phyloP scores from a whole-genome alignment of 2,113 vertebrate genomes.

The Centrocercus urophasianus region DNA sequence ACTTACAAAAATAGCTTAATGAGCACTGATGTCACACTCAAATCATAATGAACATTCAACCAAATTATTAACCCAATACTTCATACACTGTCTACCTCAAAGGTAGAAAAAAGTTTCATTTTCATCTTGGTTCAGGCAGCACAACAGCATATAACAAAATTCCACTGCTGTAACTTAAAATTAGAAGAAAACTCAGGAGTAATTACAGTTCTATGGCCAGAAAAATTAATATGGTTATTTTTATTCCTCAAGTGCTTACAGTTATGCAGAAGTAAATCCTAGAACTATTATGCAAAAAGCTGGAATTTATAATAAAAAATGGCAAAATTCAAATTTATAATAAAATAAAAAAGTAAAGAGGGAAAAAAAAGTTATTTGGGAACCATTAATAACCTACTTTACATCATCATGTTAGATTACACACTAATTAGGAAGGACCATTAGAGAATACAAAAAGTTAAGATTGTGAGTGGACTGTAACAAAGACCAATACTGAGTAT shows the following conservation, averaged over 20 bases:
- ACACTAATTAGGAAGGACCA: conserved; percentile 1
- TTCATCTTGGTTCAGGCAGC: neutral
- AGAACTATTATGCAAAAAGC: neutral
- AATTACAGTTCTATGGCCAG: neutral
- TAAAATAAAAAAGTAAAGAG: neutral
- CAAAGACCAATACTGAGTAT: neutral
- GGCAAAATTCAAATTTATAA: neutral
- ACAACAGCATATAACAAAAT: neutral
- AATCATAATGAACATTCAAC: neutral
- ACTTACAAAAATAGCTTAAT: neutral
- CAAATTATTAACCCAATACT: neutral
- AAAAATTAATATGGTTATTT: neutral
- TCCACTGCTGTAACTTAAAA: neutral
- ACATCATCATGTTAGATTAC: neutral
- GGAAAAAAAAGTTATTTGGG: neutral
- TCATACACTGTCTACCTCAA: neutral
- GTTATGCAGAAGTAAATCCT: neutral
- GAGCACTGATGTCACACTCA: neutral
- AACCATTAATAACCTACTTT: neutral
- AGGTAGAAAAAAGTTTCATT: neutral
- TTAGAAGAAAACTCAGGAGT: neutral
- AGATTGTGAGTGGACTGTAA: neutral
- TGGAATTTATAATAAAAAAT: neutral
- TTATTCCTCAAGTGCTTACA: neutral
- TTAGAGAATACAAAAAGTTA: neutral